A percentile compares a stretch with the other conserved stretches of the same genome.
Conservation (phyloP, 2,797 vertebrate species). For the Acanthurus leucopareius region DNA sequence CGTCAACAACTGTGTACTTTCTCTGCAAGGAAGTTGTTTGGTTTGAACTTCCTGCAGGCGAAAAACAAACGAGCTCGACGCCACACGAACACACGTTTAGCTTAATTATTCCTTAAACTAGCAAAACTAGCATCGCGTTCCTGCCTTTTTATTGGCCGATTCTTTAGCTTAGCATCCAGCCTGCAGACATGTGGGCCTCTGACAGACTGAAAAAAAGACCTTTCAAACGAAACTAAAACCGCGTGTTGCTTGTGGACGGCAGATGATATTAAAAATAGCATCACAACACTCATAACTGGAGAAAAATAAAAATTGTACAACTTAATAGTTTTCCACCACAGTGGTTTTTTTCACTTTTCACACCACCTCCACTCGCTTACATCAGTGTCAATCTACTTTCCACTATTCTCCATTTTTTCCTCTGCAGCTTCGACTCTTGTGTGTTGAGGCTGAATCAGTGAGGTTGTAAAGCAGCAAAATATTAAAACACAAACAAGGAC, state of each 20-base stretch:
- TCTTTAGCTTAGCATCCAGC: not conserved
- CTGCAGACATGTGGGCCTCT: not conserved
- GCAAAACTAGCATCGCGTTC: not conserved
- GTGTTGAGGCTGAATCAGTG: not conserved
- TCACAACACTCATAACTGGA: not conserved
- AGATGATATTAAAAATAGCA: not conserved
- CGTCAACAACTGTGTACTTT: no score
- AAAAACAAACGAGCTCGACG: no score
- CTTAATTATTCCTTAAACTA: not conserved
- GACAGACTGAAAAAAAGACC: no score
- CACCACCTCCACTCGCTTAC: not conserved
- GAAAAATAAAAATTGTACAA: not conserved
- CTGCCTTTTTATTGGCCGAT: not conserved
- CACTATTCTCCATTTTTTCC: no score
- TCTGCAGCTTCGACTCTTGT: not conserved
- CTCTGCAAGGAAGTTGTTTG: no score
- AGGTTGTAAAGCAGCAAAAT: not conserved
- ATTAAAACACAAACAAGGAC: not conserved
- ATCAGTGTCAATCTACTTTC: not conserved
- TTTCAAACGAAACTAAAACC: not conserved
- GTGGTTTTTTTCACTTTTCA: not conserved
- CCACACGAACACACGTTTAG: no score
- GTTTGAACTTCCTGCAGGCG: no score
- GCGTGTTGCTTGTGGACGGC: not conserved
- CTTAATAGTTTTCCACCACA: not conserved